Base-by-base conservation (phyloP, 2,113 vertebrate genomes). In the Redunca redunca region DNA sequence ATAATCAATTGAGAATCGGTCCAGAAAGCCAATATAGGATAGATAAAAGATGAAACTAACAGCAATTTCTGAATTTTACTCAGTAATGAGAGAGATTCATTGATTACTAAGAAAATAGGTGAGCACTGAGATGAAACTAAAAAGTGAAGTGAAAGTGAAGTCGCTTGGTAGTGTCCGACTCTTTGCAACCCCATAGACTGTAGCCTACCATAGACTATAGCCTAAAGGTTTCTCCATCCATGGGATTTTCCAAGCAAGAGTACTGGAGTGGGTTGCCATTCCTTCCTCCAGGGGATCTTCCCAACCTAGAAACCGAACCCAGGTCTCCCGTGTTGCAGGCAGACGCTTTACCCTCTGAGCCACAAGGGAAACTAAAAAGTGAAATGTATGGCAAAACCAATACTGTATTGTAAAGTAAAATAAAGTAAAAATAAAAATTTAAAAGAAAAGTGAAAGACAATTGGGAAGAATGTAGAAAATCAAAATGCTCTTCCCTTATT, bases 1-100 rank as follows among this genome's bases (percentile, higher is more conserved):
- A 88, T 64, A 77, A 90, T 77, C 92, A 88, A 57, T 92, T 78
- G 2, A 89, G 7, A 91, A 87, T 83, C 67, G 50, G 30, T 71
- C 77, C 9, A 97, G 30, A 95, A 96, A 80, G 30, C 6, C 43
- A 87, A 30, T 28, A 78, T 33, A 62, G 86, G 55, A 64, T 11
- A 53, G 26, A 71, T 36, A 60, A 71, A 80, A 93, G 13, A n/a
- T 50, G 28, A 43, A 95, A 94, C 7, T 28, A 74, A 84, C 12
- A 50, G 15, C n/a, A 90, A 53, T 82, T 5, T 7, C 4, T n/a
- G 40, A 2, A 25, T 21, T 90, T 90, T 78, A 28, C n/a, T 88
- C 13, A 9, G 17, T 78, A 91, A 88, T 58, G 62, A 93, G 8
- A 92, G 30, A 80, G 30, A 62, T 55, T 78, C 25, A 91, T 14